Evolutionary conservation across 2,888 invertebrate genomes (phyloP).

Genomic region (Mycalesis mineus): DNA sequence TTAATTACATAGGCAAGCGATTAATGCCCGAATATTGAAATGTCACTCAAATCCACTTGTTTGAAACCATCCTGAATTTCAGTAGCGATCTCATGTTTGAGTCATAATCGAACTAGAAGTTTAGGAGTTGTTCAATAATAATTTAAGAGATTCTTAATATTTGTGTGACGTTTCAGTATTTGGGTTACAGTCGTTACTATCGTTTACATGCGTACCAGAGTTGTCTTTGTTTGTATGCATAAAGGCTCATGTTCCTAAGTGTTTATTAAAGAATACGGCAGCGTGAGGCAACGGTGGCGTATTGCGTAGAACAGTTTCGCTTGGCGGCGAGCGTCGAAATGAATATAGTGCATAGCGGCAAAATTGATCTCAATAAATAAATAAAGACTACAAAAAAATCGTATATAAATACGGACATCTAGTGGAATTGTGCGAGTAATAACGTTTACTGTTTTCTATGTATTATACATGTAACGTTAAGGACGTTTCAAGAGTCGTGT

Average conservation of each 20-base stretch:
- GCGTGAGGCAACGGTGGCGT: slow-evolving; percentile 35
- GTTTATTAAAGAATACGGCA: slow-evolving; percentile 21
- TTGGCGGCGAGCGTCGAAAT: slow-evolving; percentile 44
- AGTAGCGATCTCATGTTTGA: too few species aligned
- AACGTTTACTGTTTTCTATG: slow-evolving; percentile 71
- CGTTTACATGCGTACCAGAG: background rate
- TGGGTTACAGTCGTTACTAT: too few species aligned
- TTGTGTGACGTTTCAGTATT: too few species aligned
- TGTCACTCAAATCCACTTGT: too few species aligned
- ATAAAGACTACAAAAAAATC: slow-evolving; percentile 61
- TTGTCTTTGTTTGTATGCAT: slow-evolving; percentile 15
- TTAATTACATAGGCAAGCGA: background rate
- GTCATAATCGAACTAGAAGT: too few species aligned
- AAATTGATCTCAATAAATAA: slow-evolving; percentile 74
- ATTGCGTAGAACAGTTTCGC: slow-evolving; percentile 31
- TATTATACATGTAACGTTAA: slow-evolving; percentile 60
- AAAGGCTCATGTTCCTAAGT: slow-evolving; percentile 39
- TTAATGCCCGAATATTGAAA: too few species aligned
- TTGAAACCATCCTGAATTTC: too few species aligned
- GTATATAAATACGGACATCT: slow-evolving; percentile 60
- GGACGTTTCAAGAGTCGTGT: slow-evolving; percentile 49
- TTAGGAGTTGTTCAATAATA: too few species aligned
- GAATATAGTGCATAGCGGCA: slow-evolving; percentile 63
- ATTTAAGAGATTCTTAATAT: too few species aligned
- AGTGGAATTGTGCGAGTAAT: slow-evolving; percentile 74